Percentiles rank a stretch among this genome's conserved stretches.
These are phyloP conservation scores for Drosophila fulvimacula DNA, from an alignment of 2,888 invertebrate genomes.

Conservation along the genomic window DNA sequence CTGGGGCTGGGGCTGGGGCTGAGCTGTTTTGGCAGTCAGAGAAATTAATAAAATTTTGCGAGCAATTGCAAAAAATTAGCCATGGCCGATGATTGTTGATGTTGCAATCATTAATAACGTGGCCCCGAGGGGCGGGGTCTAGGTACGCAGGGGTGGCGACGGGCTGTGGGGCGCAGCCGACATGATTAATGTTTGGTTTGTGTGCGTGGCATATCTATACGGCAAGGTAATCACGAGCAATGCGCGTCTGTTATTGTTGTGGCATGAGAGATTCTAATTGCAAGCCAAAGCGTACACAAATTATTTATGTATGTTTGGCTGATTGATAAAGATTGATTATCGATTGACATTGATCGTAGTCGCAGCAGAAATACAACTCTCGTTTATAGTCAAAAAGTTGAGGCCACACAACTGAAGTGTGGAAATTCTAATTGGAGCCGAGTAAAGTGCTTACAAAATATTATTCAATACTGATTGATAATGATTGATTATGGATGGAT, in stretches of 20 bases:
- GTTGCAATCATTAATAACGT: slow-evolving; percentile 65
- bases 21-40: slow-evolving; percentile 15
- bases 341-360: slow-evolving; percentile 13
- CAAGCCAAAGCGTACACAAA: slow-evolving; percentile 6
- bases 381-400: neutral
- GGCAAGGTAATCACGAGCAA: slow-evolving; percentile 42
- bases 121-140: neutral
- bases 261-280: slow-evolving; percentile 15
- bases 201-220: slow-evolving; percentile 61
- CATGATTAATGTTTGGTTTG: slow-evolving; percentile 63
- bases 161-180: slow-evolving; percentile 24
- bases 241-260: slow-evolving; percentile 7
- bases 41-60: slow-evolving; percentile 64
- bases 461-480: neutral
- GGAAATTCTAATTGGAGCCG: neutral
- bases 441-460: neutral
- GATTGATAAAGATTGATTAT: slow-evolving; percentile 12
- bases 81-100: slow-evolving; percentile 66
- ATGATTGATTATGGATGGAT: neutral
- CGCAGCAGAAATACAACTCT: neutral
- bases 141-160: neutral
- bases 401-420: neutral
- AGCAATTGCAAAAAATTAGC: slow-evolving; percentile 70
- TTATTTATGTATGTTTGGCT: neutral
- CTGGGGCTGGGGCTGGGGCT: neutral